Base-by-base conservation (phyloP, 1,140 invertebrate genomes). In the Coenobita brevimanus region DNA sequence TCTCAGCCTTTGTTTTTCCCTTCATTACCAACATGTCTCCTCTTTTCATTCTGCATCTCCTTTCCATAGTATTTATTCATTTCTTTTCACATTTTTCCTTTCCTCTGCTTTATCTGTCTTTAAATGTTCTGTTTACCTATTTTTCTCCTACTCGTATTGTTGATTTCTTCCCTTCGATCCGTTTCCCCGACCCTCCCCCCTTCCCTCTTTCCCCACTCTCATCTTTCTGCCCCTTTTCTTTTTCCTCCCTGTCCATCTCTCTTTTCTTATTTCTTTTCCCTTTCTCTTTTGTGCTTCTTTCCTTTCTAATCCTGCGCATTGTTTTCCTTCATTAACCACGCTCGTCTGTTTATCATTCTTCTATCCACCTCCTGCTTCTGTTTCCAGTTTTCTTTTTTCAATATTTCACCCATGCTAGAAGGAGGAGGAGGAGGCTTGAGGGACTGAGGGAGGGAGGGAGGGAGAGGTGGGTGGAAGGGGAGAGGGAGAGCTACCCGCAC, bases 401-500 rank as follows among this genome's bases (percentile, higher is more conserved):
- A n/a, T n/a, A n/a, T n/a, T n/a, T n/a, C n/a, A n/a, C n/a, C n/a
- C n/a, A n/a, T n/a, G n/a, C n/a, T n/a, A n/a, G n/a, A n/a, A n/a
- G n/a, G n/a, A n/a, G n/a, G n/a, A n/a, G n/a, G n/a, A n/a, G n/a
- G n/a, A n/a, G n/a, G n/a, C n/a, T n/a, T n/a, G n/a, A n/a, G n/a
- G n/a, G n/a, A n/a, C n/a, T n/a, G n/a, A n/a, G n/a, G n/a, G n/a
- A n/a, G n/a, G n/a, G n/a, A n/a, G n/a, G n/a, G n/a, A n/a, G n/a
- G n/a, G n/a, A n/a, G n/a, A n/a, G n/a, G n/a, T n/a, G n/a, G n/a
- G n/a, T n/a, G n/a, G n/a, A n/a, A n/a, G n/a, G 82, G 33, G 73
- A 78, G 82, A 38, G 57, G 71, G 82, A 78, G 57, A 85, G 82
- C 76, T 85, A 73, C 76, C 64, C 71, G 82, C 46, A 85, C 82